These are phyloP conservation scores for Bhutanitis thaidina DNA, from an alignment of 2,888 invertebrate species.

Conservation along the genomic window DNA sequence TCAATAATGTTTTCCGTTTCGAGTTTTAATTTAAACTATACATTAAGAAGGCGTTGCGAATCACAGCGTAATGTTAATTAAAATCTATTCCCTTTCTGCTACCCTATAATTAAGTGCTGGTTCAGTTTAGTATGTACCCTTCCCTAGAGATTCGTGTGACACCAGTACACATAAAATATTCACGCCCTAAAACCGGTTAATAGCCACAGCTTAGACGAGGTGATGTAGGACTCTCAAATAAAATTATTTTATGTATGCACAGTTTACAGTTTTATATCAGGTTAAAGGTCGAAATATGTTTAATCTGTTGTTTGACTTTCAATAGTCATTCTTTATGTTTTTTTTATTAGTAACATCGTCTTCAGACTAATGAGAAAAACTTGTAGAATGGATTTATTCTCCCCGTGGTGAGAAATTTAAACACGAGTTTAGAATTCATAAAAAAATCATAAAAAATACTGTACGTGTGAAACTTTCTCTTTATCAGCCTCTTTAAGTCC, in stretches of 20 bases:
- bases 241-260: slow-evolving; percentile 2
- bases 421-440: no score
- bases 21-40: slow-evolving; percentile 33
- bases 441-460: no score
- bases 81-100: slow-evolving; percentile 62
- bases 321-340: no score
- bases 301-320: no score
- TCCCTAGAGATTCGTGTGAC: slow-evolving; percentile 55
- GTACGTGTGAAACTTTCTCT: no score
- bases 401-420: no score
- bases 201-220: slow-evolving; percentile 58
- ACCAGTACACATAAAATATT: slow-evolving; percentile 64
- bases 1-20: not conserved
- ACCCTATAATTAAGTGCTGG: slow-evolving; percentile 73
- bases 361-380: no score
- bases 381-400: no score
- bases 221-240: slow-evolving; percentile 22
- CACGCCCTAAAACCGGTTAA: slow-evolving; percentile 64
- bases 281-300: no score
- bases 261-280: no score
- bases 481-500: no score
- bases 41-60: slow-evolving; percentile 44
- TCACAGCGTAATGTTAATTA: slow-evolving; percentile 64
- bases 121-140: slow-evolving; percentile 55
- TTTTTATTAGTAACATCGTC: no score